phyloP scores from a whole-genome alignment of 2,888 invertebrate genomes.

The Eupithecia vulgata region DNA sequence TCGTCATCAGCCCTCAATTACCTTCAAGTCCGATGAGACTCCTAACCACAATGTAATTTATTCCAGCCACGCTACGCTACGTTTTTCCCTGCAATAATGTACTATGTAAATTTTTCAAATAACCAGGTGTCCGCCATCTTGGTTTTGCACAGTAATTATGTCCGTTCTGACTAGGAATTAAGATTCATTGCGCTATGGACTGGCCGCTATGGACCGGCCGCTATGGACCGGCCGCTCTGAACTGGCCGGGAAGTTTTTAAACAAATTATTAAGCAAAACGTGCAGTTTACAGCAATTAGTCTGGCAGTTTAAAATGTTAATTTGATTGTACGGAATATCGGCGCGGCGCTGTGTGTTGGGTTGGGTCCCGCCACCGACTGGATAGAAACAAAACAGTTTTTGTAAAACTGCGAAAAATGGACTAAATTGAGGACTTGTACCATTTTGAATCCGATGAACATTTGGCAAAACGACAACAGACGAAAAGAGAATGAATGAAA shows the following conservation, averaged over 20 bases:
- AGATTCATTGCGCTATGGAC: conserved; percentile 44
- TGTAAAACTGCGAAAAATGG: conserved; percentile 8
- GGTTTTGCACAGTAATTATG: conserved; percentile 42
- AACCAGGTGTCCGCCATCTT: conserved; percentile 40
- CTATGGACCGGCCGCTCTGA: conserved; percentile 41
- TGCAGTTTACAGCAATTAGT: conserved; percentile 24
- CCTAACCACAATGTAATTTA: conserved; percentile 40
- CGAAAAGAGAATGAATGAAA: conserved; percentile 25
- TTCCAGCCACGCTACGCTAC: conserved; percentile 38
- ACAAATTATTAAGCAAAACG: conserved; percentile 29
- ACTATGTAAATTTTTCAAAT: conserved; percentile 45
- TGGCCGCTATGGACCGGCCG: conserved; percentile 39
- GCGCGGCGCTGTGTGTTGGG: conserved; percentile 14
- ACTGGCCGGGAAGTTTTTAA: conserved; percentile 38
- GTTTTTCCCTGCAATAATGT: conserved; percentile 42
- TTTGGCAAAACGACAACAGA: conserved; percentile 14
- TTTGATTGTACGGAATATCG: conserved; percentile 22
- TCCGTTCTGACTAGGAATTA: conserved; percentile 41
- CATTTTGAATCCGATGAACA: neutral
- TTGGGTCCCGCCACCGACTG: neutral
- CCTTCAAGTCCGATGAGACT: conserved; percentile 28
- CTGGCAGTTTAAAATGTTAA: conserved; percentile 26
- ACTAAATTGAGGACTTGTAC: conserved; percentile 1
- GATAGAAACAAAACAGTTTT: conserved; percentile 10
- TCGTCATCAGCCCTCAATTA: conserved; percentile 21